These are phyloP conservation scores for Varanus komodoensis DNA, from an alignment of 2,113 vertebrate genomes.

Conservation along the genomic window DNA sequence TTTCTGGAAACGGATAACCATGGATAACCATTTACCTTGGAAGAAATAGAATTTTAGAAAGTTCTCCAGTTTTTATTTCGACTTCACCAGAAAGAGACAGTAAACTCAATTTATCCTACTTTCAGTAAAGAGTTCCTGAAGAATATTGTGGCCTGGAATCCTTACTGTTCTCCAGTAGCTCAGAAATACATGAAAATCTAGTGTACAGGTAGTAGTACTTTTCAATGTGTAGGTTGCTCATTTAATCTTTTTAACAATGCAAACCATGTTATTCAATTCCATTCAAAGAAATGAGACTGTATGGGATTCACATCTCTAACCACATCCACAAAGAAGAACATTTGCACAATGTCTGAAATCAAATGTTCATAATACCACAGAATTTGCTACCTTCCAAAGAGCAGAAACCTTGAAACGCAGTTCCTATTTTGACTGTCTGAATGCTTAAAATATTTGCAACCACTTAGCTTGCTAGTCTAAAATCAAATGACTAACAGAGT, in stretches of 20 bases:
- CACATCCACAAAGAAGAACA: conserved; percentile 7
- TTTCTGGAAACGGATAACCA: not conserved
- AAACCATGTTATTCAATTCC: conserved; percentile 18
- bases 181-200: conserved; percentile 5
- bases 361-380: conserved; percentile 55
- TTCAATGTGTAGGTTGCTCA: not conserved
- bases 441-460: not conserved
- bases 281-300: conserved; percentile 18
- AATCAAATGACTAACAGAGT: conserved; percentile 33
- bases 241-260: conserved; percentile 38
- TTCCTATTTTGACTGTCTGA: conserved; percentile 40
- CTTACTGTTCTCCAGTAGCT: conserved; percentile 48
- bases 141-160: conserved; percentile 64
- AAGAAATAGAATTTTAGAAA: not conserved
- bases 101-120: conserved; percentile 42
- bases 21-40: not conserved
- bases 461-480: conserved; percentile 17
- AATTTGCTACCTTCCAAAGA: conserved; percentile 41
- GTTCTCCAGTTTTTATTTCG: not conserved
- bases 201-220: conserved; percentile 6
- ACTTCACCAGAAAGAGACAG: conserved; percentile 17
- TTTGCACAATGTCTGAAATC: conserved; percentile 34
- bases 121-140: conserved; percentile 51
- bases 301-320: not conserved
- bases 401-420: conserved; percentile 35